Percentiles rank a stretch among this genome's conserved stretches.
Evolutionary conservation across 2,888 invertebrate species (phyloP).

Genomic region (Caenorhabditis sp.): DNA sequence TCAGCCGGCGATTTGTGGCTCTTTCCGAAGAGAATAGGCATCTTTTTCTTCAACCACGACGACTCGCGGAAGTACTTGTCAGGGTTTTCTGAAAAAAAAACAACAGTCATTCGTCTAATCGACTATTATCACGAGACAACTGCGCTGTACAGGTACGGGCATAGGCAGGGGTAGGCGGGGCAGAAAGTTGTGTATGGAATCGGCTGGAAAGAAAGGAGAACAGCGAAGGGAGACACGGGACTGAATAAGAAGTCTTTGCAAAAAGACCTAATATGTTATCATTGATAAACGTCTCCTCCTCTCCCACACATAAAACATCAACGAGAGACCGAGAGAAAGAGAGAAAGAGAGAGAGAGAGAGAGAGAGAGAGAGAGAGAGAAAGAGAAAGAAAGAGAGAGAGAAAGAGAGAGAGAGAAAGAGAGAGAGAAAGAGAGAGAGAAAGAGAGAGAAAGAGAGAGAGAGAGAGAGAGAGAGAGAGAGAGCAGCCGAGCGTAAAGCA

Average conservation of each 20-base stretch:
- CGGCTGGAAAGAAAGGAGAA: conserved; percentile 22
- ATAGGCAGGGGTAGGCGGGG: conserved; percentile 4
- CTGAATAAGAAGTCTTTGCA: conserved; percentile 26
- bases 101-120: too few relatives aligned
- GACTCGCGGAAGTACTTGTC: neutral
- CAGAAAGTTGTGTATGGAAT: neutral
- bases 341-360: neutral
- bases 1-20: conserved; percentile 86
- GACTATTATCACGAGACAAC: too few relatives aligned
- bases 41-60: neutral
- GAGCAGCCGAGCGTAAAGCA: conserved; percentile 28
- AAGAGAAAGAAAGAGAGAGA: neutral
- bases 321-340: conserved; percentile 12
- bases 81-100: conserved; percentile 26
- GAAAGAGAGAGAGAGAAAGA: neutral
- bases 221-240: conserved; percentile 4
- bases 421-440: neutral
- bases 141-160: too few relatives aligned
- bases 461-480: conserved; percentile 6
- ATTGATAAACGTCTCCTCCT: conserved; percentile 37
- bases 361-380: conserved; percentile 3
- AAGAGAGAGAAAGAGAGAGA: neutral
- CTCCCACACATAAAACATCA: conserved; percentile 30
- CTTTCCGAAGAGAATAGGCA: conserved; percentile 42
- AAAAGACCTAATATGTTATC: conserved; percentile 38